phyloP scores from a whole-genome alignment of 2,888 invertebrate genomes.

The Limulus polyphemus region DNA sequence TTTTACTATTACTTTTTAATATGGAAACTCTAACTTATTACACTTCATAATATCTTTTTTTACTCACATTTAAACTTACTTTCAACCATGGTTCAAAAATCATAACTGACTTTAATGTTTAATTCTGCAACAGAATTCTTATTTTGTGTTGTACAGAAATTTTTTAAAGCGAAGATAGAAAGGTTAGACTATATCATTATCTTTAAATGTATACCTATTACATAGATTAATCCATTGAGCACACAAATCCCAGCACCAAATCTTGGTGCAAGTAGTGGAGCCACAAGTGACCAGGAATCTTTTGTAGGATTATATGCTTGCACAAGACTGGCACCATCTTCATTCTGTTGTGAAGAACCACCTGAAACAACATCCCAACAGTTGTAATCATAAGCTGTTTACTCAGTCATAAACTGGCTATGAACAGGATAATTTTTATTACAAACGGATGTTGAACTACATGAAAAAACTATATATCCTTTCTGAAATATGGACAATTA shows the following conservation, averaged over 20 bases:
- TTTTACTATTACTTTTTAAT: no score
- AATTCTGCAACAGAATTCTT: no score
- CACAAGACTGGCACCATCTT: slow-evolving; percentile 41
- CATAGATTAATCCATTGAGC: slow-evolving; percentile 39
- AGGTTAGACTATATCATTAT: not conserved
- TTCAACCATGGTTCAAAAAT: no score
- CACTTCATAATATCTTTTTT: no score
- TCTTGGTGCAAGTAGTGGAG: slow-evolving; percentile 40
- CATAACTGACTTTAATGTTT: no score
- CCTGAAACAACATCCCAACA: slow-evolving; percentile 29
- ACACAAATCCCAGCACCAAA: slow-evolving; percentile 43
- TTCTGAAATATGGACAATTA: not conserved
- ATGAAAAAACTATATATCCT: not conserved
- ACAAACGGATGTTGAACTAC: not conserved
- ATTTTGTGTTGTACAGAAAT: no score
- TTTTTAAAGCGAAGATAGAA: no score
- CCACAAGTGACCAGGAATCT: slow-evolving; percentile 40
- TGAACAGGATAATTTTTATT: not conserved
- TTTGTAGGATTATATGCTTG: slow-evolving; percentile 39
- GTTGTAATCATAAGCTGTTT: no score
- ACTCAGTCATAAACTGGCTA: no score
- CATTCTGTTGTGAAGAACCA: slow-evolving; percentile 42
- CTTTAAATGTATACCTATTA: slow-evolving; percentile 36
- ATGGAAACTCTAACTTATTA: no score
- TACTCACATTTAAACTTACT: no score